These are phyloP conservation scores for Nesidiocoris tenuis DNA, from an alignment of 2,888 invertebrate genomes.

Conservation along the genomic window DNA sequence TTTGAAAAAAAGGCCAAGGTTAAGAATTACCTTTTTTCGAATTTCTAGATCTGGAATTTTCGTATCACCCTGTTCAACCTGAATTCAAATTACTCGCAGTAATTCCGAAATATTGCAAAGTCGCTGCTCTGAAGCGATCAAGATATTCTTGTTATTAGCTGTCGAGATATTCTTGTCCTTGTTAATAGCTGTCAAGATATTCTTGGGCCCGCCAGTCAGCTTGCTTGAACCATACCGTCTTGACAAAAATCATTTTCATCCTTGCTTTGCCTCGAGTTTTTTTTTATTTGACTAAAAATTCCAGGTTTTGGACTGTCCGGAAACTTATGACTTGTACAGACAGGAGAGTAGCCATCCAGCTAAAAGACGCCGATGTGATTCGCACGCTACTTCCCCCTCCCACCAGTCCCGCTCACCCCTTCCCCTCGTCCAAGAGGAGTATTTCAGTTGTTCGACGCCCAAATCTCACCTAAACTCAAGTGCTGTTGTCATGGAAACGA, in stretches of 20 bases:
- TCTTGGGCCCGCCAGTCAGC: not conserved
- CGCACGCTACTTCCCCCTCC: slow-evolving; percentile 17
- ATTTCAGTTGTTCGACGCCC: slow-evolving; percentile 33
- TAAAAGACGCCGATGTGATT: slow-evolving; percentile 41
- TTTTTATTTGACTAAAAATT: slow-evolving; percentile 38
- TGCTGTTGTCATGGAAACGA: slow-evolving; percentile 8
- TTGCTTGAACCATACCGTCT: not conserved
- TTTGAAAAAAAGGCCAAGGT: too few species aligned
- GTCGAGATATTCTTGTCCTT: too few species aligned
- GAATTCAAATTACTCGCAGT: too few species aligned
- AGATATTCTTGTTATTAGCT: too few species aligned
- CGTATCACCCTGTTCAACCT: too few species aligned
- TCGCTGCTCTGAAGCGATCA: too few species aligned
- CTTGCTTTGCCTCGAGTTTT: not conserved
- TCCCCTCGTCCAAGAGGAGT: slow-evolving; percentile 15
- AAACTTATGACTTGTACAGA: slow-evolving; percentile 45
- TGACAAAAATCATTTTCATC: not conserved
- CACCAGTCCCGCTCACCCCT: slow-evolving; percentile 14
- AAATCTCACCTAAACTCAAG: slow-evolving; percentile 39
- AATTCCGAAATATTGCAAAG: too few species aligned
- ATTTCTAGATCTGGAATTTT: too few species aligned
- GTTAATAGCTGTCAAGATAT: too few species aligned
- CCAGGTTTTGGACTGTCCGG: slow-evolving; percentile 48
- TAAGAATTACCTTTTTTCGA: too few species aligned
- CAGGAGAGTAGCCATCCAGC: slow-evolving; percentile 28